Base-by-base conservation (phyloP, 2,888 invertebrate genomes). In the Eudasyphora cyanicolor region DNA sequence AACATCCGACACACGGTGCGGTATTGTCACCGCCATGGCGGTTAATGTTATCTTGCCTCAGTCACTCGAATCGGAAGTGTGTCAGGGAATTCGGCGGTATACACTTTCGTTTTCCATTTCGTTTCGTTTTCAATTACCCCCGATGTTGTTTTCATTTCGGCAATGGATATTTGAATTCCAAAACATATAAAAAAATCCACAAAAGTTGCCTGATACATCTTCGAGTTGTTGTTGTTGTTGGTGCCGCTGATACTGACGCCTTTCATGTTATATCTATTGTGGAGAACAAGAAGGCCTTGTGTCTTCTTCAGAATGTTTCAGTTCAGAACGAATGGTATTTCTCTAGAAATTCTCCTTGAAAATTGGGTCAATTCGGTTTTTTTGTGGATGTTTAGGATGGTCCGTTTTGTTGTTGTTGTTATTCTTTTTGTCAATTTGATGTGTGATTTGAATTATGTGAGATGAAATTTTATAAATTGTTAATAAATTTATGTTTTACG, bases 381-480 rank as follows among this genome's bases (percentile, higher is more conserved):
- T 17, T 6, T 17, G 7, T 27, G 5, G 60, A 6, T 60, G 60
- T 27, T n/a, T n/a, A n/a, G n/a, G n/a, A n/a, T n/a, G n/a, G n/a
- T n/a, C n/a, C n/a, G n/a, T n/a, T 64, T 64, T 71, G 19, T 29
- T 77, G 54, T 29, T n/a, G 38, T 73, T 71, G 67, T 24, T 5
- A 17, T 35, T 35, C 4, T 62, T 79, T 62, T 35, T 51, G 74
- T 74, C 38, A 29, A 49, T 49, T 49, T 32, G 17, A 51, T 51
- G 70, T 70, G 70, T 76, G 62, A 70, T 82, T 77, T 77, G 67
- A 79, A 83, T 74, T 76, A 79, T 64, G 76, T 70, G 77, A 62
- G 54, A 80, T 77, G 75, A 51, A 83, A 83, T 80, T 79, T 79
- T 74, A 62, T 54, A 83, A 76, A 70, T 69, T 70, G 62, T 80